These are phyloP conservation scores for Urocyon cinereoargenteus DNA, from an alignment of 2,797 vertebrate genomes.

Conservation along the genomic window DNA sequence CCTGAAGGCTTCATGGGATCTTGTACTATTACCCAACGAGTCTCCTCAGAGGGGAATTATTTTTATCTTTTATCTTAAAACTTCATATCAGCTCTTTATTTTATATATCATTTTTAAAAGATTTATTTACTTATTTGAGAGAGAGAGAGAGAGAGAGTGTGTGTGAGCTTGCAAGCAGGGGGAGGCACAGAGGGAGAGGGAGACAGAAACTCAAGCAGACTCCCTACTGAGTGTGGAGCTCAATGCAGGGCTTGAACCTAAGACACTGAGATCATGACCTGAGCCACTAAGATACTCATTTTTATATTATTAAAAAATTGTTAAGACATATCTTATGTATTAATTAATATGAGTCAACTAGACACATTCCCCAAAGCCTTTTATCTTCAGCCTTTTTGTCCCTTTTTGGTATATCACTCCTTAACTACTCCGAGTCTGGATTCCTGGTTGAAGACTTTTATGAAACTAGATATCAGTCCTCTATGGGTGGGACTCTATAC, in stretches of 20 bases:
- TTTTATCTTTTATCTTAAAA: constrained; percentile 48
- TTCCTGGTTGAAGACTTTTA: not conserved
- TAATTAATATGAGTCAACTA: not conserved
- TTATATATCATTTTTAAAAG: not conserved
- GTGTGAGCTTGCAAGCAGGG: not conserved
- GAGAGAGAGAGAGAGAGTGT: not conserved
- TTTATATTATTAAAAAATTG: not conserved
- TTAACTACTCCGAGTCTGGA: not conserved
- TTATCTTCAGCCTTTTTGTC: not conserved
- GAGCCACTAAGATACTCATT: not conserved
- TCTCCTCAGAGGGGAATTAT: not conserved
- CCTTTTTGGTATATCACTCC: not conserved
- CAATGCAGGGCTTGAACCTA: not conserved
- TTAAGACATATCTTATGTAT: not conserved
- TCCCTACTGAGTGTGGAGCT: not conserved
- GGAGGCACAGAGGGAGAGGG: not conserved
- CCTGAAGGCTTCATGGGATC: not conserved
- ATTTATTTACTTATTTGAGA: not conserved
- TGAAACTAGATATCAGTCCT: not conserved
- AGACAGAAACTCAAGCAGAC: not conserved
- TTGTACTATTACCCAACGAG: not conserved
- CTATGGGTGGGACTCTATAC: not conserved
- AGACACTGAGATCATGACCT: not conserved
- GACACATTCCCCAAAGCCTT: not conserved
- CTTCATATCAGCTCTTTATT: not conserved